Percentiles rank a stretch among this genome's conserved stretches.
phyloP scores from a whole-genome alignment of 1,140 invertebrate species.

The Sminthurides bifidus region DNA sequence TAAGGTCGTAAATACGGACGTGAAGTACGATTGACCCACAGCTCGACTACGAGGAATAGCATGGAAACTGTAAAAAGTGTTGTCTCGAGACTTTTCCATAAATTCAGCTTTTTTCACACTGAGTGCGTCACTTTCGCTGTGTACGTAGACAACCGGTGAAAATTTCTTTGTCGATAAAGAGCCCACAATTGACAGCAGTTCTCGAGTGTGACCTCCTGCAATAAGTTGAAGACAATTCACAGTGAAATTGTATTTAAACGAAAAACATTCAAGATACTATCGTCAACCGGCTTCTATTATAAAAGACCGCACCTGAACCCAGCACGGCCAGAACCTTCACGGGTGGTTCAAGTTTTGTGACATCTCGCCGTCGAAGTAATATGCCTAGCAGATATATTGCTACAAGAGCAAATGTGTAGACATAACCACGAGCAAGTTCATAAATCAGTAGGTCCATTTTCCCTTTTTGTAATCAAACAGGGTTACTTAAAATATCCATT shows the following conservation, averaged over 20 bases:
- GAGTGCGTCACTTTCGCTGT: conserved; percentile 63
- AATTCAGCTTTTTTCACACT: conserved; percentile 53
- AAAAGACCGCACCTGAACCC: conserved; percentile 29
- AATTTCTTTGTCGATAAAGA: conserved; percentile 49
- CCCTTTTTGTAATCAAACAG: too few relatives aligned
- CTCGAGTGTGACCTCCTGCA: conserved; percentile 68
- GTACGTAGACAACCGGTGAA: conserved; percentile 58
- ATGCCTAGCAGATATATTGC: too few relatives aligned
- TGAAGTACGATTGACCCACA: conserved; percentile 74
- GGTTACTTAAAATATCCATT: too few relatives aligned
- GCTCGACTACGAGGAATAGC: conserved; percentile 69
- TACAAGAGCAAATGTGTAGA: too few relatives aligned
- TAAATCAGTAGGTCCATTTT: too few relatives aligned
- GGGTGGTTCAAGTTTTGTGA: too few relatives aligned
- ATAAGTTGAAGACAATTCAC: neutral
- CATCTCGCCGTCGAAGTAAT: too few relatives aligned
- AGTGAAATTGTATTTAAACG: neutral
- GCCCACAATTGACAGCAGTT: conserved; percentile 64
- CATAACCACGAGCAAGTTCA: too few relatives aligned
- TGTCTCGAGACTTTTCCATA: conserved; percentile 37
- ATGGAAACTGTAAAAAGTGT: conserved; percentile 34
- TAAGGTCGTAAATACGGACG: conserved; percentile 64
- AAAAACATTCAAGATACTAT: neutral
- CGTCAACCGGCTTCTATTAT: neutral
- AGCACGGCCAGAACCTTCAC: conserved; percentile 30